Percentiles rank a stretch among this genome's conserved stretches.
Conservation (phyloP, 2,113 vertebrate genomes). For the Sebastes fasciatus region DNA sequence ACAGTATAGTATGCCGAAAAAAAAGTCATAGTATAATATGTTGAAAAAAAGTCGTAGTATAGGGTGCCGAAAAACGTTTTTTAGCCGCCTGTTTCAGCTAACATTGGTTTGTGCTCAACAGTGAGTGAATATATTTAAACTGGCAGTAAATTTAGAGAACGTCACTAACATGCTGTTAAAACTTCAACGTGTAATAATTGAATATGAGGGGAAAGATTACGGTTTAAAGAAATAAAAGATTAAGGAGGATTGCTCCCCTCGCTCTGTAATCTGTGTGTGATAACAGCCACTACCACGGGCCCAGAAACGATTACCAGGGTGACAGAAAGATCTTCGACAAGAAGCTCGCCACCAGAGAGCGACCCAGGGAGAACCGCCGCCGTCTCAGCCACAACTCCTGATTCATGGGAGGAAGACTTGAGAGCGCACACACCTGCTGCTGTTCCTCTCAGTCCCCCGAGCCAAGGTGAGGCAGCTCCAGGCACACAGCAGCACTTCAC, state of each 20-base stretch:
- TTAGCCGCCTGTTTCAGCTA: no score
- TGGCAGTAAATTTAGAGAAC: no score
- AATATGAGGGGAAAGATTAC: no score
- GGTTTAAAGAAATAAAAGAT: no score
- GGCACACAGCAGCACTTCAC: background rate
- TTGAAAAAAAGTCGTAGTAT: no score
- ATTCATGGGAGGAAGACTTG: background rate
- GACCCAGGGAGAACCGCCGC: background rate
- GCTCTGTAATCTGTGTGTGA: background rate
- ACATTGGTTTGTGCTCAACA: no score
- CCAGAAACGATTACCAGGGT: background rate
- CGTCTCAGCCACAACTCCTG: background rate
- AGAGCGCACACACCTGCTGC: background rate
- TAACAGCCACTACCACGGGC: background rate
- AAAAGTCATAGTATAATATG: no score
- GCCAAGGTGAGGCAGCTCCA: constrained; percentile 19
- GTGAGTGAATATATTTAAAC: no score
- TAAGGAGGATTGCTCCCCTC: background rate
- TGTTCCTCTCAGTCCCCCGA: background rate
- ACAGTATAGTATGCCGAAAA: no score
- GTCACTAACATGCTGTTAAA: no score
- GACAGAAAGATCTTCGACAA: background rate
- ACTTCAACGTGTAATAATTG: no score
- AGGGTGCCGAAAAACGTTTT: no score
- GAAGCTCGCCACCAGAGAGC: background rate